phyloP scores from a whole-genome alignment of 2,113 vertebrate species.

The Larimichthys polyactis region DNA sequence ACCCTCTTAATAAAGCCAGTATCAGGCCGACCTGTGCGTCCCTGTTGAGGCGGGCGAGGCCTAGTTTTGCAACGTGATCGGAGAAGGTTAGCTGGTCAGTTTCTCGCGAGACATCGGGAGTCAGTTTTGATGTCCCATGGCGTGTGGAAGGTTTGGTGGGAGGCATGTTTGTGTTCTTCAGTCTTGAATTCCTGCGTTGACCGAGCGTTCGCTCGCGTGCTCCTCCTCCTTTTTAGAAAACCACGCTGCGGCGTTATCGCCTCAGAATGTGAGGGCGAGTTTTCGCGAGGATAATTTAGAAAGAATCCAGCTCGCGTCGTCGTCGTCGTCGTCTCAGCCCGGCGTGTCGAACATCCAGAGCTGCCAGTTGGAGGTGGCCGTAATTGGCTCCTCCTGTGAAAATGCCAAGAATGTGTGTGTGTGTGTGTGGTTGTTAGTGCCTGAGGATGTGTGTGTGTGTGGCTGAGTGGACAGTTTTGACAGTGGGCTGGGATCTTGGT shows the following conservation, averaged over 20 bases:
- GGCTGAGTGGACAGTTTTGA: conserved; percentile 49
- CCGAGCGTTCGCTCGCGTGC: background rate
- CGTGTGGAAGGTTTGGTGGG: no score
- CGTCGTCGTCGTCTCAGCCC: conserved; percentile 26
- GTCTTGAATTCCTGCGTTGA: conserved; percentile 30
- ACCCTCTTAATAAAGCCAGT: no score
- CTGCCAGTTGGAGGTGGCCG: conserved; percentile 36
- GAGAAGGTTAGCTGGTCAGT: no score
- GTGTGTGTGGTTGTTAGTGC: conserved; percentile 55
- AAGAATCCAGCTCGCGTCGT: no score
- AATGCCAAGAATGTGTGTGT: conserved; percentile 71
- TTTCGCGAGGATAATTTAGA: conserved; percentile 55
- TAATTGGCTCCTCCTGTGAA: conserved; percentile 63
- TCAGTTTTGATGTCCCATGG: no score
- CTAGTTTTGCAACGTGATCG: no score
- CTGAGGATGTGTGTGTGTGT: conserved; percentile 60
- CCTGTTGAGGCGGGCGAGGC: no score
- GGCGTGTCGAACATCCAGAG: conserved; percentile 47
- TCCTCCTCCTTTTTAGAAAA: conserved; percentile 26
- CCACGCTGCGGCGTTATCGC: conserved; percentile 25
- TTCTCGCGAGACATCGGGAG: no score
- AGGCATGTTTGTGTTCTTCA: background rate
- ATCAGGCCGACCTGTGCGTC: no score
- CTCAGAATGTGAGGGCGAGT: conserved; percentile 11
- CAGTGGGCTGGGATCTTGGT: conserved; percentile 22